Evolutionary conservation across 2,797 vertebrate species (phyloP), one percentile per base, ranked within the genome.

Genomic region (Hyperoplus lanceolatus): DNA sequence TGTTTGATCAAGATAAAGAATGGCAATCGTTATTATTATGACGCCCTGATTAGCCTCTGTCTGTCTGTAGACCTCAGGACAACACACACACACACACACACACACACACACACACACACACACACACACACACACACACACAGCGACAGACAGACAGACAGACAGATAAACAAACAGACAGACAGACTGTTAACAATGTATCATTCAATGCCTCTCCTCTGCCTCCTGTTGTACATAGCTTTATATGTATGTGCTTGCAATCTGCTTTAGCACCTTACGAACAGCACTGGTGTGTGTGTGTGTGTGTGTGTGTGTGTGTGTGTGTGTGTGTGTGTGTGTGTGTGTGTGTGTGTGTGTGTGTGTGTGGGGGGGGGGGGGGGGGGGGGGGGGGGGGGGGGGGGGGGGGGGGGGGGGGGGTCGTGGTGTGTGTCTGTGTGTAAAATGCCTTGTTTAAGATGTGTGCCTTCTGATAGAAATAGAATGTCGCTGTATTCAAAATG

Each of bases 221-320:
- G 68, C 72, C 56, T 60, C 62, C 82, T 83, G 62, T 95, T 98
- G 96, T 97, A 97, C 87, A 97, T 97, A 96, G 90, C 77, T 75
- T 29, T 13, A 72, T 89, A 92, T 90, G 91, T 93, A 92, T 93
- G 94, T 92, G 85, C 79, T 89, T 94, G 95, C 95, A 80, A 93
- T 92, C 94, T 87, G 96, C 96, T 97, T 97, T 94, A 94, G 97
- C 97, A 98, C 97, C 97, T 98, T 97, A 97, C 89, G 89, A 93
- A 96, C 93, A 96, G 95, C 94, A 96, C 96, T 96, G 94, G 55
- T 76, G 59, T 81, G 70, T 61, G 57, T 55, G 63, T 45, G 42
- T 63, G 49, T 56, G 56, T 61, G 64, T 77, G 14, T 60, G 60
- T 53, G 50, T 50, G 14, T 14, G 64, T 36, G 54, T 45, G 29